Evolutionary conservation across 2,888 invertebrate genomes (phyloP).

Genomic region (Kryphioiulus occultus): DNA sequence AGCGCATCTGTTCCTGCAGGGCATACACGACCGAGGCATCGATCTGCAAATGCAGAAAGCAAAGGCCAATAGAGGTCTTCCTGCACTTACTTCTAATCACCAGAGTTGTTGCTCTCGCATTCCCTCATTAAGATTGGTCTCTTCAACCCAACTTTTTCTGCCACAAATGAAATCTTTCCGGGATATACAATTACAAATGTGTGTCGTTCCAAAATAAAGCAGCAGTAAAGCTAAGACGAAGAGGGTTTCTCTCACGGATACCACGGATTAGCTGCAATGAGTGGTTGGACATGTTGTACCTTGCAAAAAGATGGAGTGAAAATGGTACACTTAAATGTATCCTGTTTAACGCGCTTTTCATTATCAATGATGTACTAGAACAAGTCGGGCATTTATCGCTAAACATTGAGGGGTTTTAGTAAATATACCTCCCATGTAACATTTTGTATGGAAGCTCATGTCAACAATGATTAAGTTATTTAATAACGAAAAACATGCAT

Average conservation of each 20-base stretch:
- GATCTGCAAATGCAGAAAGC: conserved; percentile 3
- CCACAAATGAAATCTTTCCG: background rate
- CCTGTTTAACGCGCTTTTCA: too few species aligned
- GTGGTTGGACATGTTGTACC: background rate
- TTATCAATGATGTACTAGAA: too few species aligned
- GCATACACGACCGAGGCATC: background rate
- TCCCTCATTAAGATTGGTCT: background rate
- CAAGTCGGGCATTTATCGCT: too few species aligned
- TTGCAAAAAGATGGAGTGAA: too few species aligned
- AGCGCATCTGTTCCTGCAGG: background rate
- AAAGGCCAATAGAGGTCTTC: background rate
- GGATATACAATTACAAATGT: background rate
- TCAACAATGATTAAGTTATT: too few species aligned
- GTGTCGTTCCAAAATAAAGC: background rate
- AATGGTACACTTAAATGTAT: too few species aligned
- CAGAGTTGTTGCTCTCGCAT: background rate
- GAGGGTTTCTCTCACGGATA: background rate
- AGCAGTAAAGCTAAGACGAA: background rate
- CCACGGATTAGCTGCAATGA: background rate
- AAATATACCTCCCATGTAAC: too few species aligned
- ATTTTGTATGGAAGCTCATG: too few species aligned
- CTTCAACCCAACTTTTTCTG: background rate
- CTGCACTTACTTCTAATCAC: conserved; percentile 14
- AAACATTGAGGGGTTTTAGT: too few species aligned
- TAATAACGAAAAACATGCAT: too few species aligned